Evolutionary conservation across 2,113 vertebrate species (phyloP).

Genomic region (Danio rerio): DNA sequence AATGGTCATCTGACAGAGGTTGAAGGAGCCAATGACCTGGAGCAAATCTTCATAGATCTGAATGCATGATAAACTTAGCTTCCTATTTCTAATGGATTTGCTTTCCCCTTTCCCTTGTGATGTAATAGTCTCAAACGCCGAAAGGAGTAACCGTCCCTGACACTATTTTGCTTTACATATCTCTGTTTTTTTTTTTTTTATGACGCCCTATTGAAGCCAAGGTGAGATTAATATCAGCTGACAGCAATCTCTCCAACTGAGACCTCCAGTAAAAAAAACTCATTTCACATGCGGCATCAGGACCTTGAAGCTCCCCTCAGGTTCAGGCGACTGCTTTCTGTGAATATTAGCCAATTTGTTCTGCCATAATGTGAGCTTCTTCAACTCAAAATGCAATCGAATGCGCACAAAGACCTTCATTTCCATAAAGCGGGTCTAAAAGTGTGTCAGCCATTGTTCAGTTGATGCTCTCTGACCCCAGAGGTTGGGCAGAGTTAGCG

Average conservation of each 20-base stretch:
- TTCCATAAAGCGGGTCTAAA: background rate
- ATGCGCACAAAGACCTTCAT: background rate
- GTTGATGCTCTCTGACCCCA: constrained; percentile 52
- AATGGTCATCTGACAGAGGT: background rate
- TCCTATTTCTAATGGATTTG: constrained; percentile 58
- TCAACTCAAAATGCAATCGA: background rate
- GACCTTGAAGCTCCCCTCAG: constrained; percentile 76
- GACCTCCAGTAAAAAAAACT: constrained; percentile 69
- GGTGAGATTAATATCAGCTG: constrained; percentile 80
- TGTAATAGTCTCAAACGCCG: constrained; percentile 53
- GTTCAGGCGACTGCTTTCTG: constrained; percentile 76
- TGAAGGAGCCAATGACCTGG: constrained; percentile 6
- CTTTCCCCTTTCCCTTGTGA: constrained; percentile 46
- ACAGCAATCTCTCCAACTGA: constrained; percentile 70
- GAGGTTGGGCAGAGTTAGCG: background rate
- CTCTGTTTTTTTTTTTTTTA: constrained; percentile 51
- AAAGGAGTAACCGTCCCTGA: constrained; percentile 60
- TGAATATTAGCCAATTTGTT: constrained; percentile 12
- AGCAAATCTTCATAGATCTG: constrained; percentile 70
- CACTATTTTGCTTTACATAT: constrained; percentile 23
- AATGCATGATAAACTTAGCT: constrained; percentile 69
- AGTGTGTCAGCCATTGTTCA: background rate
- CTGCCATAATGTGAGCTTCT: background rate
- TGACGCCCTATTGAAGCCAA: constrained; percentile 71
- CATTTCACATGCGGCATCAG: constrained; percentile 68